A percentile compares a stretch with the other conserved stretches of the same genome.
Evolutionary conservation across 2,888 invertebrate species (phyloP).

Genomic region (Drosophila gaucha): DNA sequence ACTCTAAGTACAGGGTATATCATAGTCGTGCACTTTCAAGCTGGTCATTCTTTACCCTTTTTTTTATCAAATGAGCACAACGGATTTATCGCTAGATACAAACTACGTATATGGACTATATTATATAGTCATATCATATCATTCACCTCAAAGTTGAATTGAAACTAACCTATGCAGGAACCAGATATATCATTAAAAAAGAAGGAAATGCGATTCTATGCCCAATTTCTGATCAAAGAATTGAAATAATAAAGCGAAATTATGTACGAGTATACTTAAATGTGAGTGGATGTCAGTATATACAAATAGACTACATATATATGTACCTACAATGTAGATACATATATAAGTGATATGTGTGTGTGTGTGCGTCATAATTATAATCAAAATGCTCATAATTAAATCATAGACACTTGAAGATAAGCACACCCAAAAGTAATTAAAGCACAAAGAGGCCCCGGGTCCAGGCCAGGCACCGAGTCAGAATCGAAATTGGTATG

Average conservation of each 20-base stretch:
- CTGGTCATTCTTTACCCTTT: not conserved
- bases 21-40: not conserved
- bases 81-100: slow-evolving; percentile 4
- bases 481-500: slow-evolving; percentile 50
- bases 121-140: not conserved
- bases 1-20: not conserved
- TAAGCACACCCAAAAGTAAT: slow-evolving; percentile 59
- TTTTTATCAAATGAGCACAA: slow-evolving; percentile 7
- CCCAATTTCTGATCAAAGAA: slow-evolving; percentile 3
- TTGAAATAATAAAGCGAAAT: too few species aligned
- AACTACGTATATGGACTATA: not conserved
- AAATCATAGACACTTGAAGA: slow-evolving; percentile 58
- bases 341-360: not conserved
- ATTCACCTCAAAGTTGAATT: not conserved
- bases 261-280: not conserved
- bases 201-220: too few species aligned
- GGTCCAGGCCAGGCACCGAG: slow-evolving; percentile 21
- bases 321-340: too few species aligned
- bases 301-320: not conserved
- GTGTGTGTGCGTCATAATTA: slow-evolving; percentile 45
- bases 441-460: slow-evolving; percentile 44
- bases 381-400: slow-evolving; percentile 54
- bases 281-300: not conserved
- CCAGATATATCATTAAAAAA: too few species aligned
- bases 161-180: too few species aligned